Conservation (phyloP, 2,797 vertebrate genomes). For the Sebastes miniatus region DNA sequence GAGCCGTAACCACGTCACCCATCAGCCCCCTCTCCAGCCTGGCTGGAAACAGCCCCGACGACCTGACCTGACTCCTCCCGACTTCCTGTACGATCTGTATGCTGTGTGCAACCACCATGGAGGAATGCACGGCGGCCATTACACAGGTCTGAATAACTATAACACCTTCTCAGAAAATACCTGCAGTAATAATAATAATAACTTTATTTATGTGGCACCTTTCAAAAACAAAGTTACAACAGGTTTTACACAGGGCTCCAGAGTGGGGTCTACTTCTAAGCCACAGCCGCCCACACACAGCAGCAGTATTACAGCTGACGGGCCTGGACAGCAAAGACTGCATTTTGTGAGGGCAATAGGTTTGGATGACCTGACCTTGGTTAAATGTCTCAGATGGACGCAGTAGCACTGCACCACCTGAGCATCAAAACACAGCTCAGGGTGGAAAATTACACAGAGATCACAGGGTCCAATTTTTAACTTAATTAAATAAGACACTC, state of each 20-base stretch:
- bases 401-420: background rate
- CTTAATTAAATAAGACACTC: background rate
- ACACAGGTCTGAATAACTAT: slow-evolving; percentile 85
- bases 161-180: background rate
- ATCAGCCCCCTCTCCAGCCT: slow-evolving; percentile 28
- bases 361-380: too few species aligned
- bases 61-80: slow-evolving; percentile 70
- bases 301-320: background rate
- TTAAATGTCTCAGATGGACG: background rate
- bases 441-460: background rate
- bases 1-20: slow-evolving; percentile 72
- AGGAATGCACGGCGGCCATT: slow-evolving; percentile 95
- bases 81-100: slow-evolving; percentile 92
- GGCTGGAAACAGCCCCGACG: slow-evolving; percentile 78
- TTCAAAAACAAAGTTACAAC: too few species aligned
- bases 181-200: background rate
- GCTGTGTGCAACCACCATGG: slow-evolving; percentile 97
- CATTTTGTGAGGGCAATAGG: background rate
- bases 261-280: too few species aligned
- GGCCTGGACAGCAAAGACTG: background rate
- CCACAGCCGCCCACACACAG: too few species aligned
- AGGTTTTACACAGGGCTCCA: too few species aligned
- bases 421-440: background rate
- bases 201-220: too few species aligned
- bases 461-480: background rate